phyloP scores from a whole-genome alignment of 2,797 vertebrate species.

The Pristis pectinata region DNA sequence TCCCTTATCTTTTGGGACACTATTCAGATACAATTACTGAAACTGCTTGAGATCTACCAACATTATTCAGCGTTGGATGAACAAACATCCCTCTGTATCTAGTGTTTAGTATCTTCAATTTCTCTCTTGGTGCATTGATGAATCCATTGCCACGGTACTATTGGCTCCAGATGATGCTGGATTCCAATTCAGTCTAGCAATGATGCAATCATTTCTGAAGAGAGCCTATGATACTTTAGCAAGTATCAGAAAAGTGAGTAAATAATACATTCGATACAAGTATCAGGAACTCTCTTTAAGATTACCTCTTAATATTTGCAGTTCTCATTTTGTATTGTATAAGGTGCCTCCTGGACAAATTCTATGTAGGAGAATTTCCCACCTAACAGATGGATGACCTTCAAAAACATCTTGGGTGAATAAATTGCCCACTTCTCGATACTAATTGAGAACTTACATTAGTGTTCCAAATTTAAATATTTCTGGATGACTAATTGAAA shows the following conservation, averaged over 20 bases:
- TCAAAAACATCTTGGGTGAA: not conserved
- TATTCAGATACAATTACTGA: not conserved
- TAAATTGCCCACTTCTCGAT: not conserved
- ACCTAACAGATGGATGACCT: not conserved
- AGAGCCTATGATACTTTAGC: too few relatives aligned
- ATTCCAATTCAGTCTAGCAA: not conserved
- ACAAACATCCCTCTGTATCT: too few relatives aligned
- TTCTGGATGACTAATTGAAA: not conserved
- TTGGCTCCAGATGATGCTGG: not conserved
- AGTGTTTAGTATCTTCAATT: not conserved
- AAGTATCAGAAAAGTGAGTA: too few relatives aligned
- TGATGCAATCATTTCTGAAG: not conserved
- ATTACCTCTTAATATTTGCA: not conserved
- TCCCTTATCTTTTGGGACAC: not conserved
- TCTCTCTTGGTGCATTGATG: not conserved
- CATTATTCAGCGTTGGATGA: not conserved
- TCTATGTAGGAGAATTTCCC: not conserved
- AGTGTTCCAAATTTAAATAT: not conserved
- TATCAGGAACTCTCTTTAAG: not conserved
- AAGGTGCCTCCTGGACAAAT: not conserved
- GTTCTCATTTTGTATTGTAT: not conserved
- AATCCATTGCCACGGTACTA: not conserved
- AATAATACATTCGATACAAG: too few relatives aligned
- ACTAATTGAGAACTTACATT: not conserved
- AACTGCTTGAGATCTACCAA: not conserved